These are phyloP conservation scores for Coregonus sp. DNA, from an alignment of 2,797 vertebrate genomes.

Conservation along the genomic window DNA sequence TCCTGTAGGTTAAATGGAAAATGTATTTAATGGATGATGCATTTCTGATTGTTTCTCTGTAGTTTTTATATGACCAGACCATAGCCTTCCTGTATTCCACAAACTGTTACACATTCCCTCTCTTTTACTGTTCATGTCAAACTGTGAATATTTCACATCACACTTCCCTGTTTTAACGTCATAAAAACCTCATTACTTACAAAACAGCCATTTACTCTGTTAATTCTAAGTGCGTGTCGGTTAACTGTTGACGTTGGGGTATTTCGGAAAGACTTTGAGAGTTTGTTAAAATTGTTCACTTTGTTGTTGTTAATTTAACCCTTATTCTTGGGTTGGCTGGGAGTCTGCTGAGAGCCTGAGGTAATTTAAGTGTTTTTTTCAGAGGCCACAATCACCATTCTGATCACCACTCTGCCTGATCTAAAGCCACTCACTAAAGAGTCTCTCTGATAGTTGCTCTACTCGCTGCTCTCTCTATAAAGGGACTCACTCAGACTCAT, in stretches of 20 bases:
- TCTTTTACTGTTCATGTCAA: constrained; percentile 40
- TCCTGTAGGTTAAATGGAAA: constrained; percentile 27
- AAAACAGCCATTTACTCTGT: constrained; percentile 61
- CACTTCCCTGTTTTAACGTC: constrained; percentile 56
- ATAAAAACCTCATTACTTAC: constrained; percentile 50
- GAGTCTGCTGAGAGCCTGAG: constrained; percentile 38
- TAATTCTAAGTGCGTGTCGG: constrained; percentile 54
- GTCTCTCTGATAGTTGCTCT: constrained; percentile 56
- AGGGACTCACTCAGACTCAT: constrained; percentile 15
- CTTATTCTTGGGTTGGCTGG: constrained; percentile 56
- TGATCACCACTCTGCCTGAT: constrained; percentile 8
- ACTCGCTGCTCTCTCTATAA: constrained; percentile 29
- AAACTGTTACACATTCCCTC: constrained; percentile 29
- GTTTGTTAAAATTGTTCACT: constrained; percentile 67
- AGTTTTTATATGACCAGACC: constrained; percentile 21
- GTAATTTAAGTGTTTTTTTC: constrained; percentile 61
- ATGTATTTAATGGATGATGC: constrained; percentile 23
- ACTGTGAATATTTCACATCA: constrained; percentile 64
- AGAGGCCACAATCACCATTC: constrained; percentile 57
- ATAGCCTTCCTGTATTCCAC: constrained; percentile 9
- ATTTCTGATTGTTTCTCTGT: constrained; percentile 12
- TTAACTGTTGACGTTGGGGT: constrained; percentile 58
- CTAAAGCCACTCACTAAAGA: constrained; percentile 56
- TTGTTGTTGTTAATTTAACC: constrained; percentile 60
- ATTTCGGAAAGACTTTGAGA: constrained; percentile 53